Conservation (phyloP, 1,140 invertebrate genomes). For the Pseudomyrmex sp. region DNA sequence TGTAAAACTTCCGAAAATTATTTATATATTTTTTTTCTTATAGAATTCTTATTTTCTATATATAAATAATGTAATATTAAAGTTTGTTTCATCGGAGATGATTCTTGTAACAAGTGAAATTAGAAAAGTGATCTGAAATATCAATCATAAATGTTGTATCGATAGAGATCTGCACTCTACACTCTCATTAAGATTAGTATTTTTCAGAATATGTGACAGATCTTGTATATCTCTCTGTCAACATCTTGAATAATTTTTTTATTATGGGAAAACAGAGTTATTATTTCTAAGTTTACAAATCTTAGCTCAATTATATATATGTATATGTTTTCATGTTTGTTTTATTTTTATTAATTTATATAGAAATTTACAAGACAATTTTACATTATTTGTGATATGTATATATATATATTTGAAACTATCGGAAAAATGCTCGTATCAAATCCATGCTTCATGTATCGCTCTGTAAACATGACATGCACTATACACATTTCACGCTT, state of each 20-base stretch:
- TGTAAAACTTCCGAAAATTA: conserved; percentile 44
- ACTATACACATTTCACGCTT: conserved; percentile 18
- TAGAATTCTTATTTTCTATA: conserved; percentile 47
- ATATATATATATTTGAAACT: neutral
- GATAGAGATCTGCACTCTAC: conserved; percentile 9
- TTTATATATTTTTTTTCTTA: conserved; percentile 44
- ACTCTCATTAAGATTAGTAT: conserved; percentile 8
- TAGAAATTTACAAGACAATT: conserved; percentile 4
- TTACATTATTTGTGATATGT: conserved; percentile 42
- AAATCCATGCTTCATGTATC: conserved; percentile 22
- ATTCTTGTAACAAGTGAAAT: conserved; percentile 33
- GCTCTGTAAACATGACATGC: neutral
- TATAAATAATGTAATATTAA: conserved; percentile 51
- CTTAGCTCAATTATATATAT: conserved; percentile 17
- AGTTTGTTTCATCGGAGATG: neutral
- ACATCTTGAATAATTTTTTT: conserved; percentile 16
- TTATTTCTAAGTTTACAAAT: conserved; percentile 2
- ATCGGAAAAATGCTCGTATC: conserved; percentile 8
- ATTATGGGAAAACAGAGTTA: neutral
- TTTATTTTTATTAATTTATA: conserved; percentile 20
- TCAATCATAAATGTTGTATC: conserved; percentile 20
- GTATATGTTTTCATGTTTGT: conserved; percentile 3
- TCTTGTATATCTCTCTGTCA: neutral
- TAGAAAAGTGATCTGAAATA: conserved; percentile 24
- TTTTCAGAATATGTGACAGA: conserved; percentile 13